Conservation (phyloP, 2,113 vertebrate species). For the Vulpes vulpes region DNA sequence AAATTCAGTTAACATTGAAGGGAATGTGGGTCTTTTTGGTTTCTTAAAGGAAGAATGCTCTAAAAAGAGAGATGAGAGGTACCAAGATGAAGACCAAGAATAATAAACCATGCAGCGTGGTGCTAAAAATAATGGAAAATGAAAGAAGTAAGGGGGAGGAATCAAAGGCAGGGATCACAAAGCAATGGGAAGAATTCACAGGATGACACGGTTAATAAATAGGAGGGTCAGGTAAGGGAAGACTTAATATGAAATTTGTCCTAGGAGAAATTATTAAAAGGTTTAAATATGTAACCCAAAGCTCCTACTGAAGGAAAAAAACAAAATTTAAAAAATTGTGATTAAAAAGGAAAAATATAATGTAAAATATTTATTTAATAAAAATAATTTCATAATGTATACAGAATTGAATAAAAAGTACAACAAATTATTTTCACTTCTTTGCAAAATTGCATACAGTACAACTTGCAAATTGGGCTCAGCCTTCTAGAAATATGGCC, state of each 20-base stretch:
- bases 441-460: slow-evolving; percentile 79
- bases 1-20: slow-evolving; percentile 1
- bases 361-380: slow-evolving; percentile 87
- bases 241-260: neutral
- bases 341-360: slow-evolving; percentile 54
- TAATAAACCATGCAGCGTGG: neutral
- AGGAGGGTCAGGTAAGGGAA: neutral
- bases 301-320: neutral
- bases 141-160: neutral
- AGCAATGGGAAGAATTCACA: neutral
- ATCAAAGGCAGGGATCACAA: neutral
- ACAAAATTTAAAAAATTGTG: slow-evolving; percentile 23
- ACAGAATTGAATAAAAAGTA: slow-evolving; percentile 79
- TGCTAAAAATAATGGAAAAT: neutral
- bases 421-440: slow-evolving; percentile 60
- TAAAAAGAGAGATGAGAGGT: neutral
- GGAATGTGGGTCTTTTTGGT: neutral
- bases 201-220: neutral
- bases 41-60: slow-evolving; percentile 42
- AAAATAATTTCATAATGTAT: slow-evolving; percentile 85
- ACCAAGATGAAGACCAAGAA: neutral
- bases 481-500: slow-evolving; percentile 31
- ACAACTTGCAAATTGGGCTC: slow-evolving; percentile 41
- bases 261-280: neutral
- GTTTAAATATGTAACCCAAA: neutral